Evolutionary conservation across 2,797 vertebrate species (phyloP).

Genomic region (Aldrovandia affinis): DNA sequence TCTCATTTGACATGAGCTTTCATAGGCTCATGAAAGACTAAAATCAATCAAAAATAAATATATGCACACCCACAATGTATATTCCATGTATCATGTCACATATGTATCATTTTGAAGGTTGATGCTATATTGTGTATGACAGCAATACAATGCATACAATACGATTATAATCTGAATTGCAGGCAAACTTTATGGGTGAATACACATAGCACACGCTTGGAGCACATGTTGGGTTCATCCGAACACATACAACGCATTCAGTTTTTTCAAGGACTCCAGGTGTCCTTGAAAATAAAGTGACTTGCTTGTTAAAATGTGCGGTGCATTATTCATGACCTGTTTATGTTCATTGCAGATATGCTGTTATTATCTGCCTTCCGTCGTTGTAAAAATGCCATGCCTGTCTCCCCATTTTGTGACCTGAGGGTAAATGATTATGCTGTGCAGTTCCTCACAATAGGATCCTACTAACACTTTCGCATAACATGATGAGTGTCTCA

Average conservation of each 20-base stretch:
- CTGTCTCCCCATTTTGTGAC: neutral
- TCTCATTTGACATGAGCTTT: too few species aligned
- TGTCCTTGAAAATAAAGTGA: neutral
- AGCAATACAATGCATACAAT: neutral
- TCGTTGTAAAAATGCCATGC: neutral
- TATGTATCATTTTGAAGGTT: too few species aligned
- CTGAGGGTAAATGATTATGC: constrained; percentile 7
- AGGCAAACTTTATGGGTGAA: neutral
- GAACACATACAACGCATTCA: neutral
- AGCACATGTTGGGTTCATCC: neutral
- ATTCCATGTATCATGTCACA: too few species aligned
- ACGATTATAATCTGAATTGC: neutral
- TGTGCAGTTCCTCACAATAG: neutral
- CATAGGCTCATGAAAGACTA: too few species aligned
- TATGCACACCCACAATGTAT: too few species aligned
- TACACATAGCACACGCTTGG: neutral
- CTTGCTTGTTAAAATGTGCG: neutral
- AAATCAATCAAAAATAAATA: too few species aligned
- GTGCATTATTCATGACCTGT: constrained; percentile 2
- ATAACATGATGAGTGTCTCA: neutral
- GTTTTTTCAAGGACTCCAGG: neutral
- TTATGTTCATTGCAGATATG: neutral
- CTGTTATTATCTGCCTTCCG: neutral
- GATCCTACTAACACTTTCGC: neutral
- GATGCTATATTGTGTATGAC: too few species aligned